These are phyloP conservation scores for Marasmarcha lunaedactyla DNA, from an alignment of 2,888 invertebrate species.

Conservation along the genomic window DNA sequence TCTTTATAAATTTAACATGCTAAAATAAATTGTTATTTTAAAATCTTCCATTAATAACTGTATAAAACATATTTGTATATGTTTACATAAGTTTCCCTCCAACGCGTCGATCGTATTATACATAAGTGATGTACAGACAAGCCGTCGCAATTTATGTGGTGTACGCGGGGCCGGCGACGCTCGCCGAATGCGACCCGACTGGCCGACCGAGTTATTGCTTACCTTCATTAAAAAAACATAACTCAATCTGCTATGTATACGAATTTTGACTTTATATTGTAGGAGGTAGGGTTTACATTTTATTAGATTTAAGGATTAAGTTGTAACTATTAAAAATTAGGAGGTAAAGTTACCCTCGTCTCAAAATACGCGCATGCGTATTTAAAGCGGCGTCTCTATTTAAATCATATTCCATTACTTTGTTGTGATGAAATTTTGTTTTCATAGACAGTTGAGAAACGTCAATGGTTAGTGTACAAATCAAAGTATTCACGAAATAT, in stretches of 20 bases:
- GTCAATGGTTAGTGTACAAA: not conserved
- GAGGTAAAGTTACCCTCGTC: not conserved
- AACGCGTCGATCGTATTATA: constrained; percentile 1
- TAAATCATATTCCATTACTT: not conserved
- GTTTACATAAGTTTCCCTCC: too few relatives aligned
- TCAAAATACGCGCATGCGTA: not conserved
- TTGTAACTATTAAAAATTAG: not conserved
- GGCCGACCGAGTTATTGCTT: not conserved
- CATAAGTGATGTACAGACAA: constrained; percentile 17
- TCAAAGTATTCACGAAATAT: not conserved
- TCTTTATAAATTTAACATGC: too few relatives aligned
- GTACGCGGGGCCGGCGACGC: constrained; percentile 55
- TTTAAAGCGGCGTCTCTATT: not conserved
- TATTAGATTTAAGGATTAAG: too few relatives aligned
- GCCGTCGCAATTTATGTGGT: constrained; percentile 34
- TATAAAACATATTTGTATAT: too few relatives aligned
- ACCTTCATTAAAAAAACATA: not conserved
- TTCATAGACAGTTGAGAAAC: not conserved
- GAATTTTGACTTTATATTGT: not conserved
- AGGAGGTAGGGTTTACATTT: not conserved
- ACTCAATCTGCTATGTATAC: not conserved
- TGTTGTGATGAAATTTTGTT: not conserved
- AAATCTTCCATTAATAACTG: too few relatives aligned
- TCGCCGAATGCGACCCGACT: constrained; percentile 47
- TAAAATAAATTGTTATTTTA: too few relatives aligned